phyloP scores from a whole-genome alignment of 1,140 invertebrate species.

The Trichomalopsis sarcophagae region DNA sequence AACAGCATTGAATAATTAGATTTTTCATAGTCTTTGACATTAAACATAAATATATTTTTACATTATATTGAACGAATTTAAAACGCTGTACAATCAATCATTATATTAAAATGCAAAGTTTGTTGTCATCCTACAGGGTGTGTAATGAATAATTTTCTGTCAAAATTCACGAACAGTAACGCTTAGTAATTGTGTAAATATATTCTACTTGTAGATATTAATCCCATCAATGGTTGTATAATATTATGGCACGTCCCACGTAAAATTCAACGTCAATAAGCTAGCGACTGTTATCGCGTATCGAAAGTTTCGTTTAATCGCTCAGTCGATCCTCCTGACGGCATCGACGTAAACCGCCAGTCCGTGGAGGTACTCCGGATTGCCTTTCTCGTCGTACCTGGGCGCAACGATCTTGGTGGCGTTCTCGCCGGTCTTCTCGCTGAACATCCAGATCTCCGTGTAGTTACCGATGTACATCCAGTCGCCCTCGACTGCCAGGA shows the following conservation, averaged over 20 bases:
- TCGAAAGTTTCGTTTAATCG: too few species aligned
- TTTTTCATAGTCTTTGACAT: not conserved
- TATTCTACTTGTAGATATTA: too few species aligned
- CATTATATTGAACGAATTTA: not conserved
- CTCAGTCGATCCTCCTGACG: not conserved
- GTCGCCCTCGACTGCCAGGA: not conserved
- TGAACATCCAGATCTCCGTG: not conserved
- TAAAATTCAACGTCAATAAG: too few species aligned
- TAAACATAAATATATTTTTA: not conserved
- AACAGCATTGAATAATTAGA: too few species aligned
- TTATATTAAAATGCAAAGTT: not conserved
- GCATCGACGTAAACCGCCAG: not conserved
- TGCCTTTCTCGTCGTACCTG: not conserved
- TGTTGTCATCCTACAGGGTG: not conserved
- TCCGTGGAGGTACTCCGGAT: not conserved
- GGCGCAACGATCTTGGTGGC: not conserved
- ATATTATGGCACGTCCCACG: too few species aligned
- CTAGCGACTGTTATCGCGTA: too few species aligned
- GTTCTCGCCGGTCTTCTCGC: not conserved
- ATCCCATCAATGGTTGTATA: too few species aligned
- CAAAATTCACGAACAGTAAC: not conserved
- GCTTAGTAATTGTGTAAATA: not conserved
- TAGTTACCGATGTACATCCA: slow-evolving; percentile 5
- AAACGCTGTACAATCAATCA: not conserved
- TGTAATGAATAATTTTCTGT: not conserved